A percentile compares a stretch with the other conserved stretches of the same genome.
phyloP scores from a whole-genome alignment of 2,888 invertebrate species.

The Drosophila maculinotata region DNA sequence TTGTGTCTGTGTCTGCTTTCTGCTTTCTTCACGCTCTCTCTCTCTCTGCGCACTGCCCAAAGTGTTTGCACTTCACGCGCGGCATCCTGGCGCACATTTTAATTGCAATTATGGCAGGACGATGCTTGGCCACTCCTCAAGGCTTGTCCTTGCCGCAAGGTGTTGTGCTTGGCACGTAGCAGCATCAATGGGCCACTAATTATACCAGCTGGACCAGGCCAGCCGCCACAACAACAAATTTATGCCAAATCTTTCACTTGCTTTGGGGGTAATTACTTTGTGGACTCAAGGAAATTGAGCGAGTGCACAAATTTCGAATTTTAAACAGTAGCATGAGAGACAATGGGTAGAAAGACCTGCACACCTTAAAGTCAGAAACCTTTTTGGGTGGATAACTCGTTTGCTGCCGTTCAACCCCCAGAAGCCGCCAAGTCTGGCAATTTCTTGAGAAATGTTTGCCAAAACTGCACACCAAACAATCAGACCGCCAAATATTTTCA shows the following conservation, averaged over 20 bases:
- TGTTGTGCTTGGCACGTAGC: conserved; percentile 67
- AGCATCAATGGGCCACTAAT: conserved; percentile 73
- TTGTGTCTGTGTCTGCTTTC: conserved; percentile 16
- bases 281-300: conserved; percentile 83
- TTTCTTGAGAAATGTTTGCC: conserved; percentile 34
- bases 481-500: conserved; percentile 43
- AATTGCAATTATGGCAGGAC: conserved; percentile 76
- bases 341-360: conserved; percentile 10
- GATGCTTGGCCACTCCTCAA: conserved; percentile 24
- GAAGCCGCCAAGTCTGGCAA: conserved; percentile 4
- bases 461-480: conserved; percentile 41
- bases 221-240: conserved; percentile 42
- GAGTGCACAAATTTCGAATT: conserved; percentile 78
- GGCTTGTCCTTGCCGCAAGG: conserved; percentile 74
- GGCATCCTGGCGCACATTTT: conserved; percentile 66
- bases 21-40: neutral
- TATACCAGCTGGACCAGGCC: conserved; percentile 66
- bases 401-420: neutral
- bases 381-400: conserved; percentile 34
- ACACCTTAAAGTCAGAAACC: conserved; percentile 29
- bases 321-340: conserved; percentile 54
- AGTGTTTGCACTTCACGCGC: conserved; percentile 75
- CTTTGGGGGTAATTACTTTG: conserved; percentile 76
- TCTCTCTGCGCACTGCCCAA: conserved; percentile 38
- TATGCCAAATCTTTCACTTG: conserved; percentile 64